phyloP scores from a whole-genome alignment of 2,888 invertebrate genomes.

The Autographa pulchrina region DNA sequence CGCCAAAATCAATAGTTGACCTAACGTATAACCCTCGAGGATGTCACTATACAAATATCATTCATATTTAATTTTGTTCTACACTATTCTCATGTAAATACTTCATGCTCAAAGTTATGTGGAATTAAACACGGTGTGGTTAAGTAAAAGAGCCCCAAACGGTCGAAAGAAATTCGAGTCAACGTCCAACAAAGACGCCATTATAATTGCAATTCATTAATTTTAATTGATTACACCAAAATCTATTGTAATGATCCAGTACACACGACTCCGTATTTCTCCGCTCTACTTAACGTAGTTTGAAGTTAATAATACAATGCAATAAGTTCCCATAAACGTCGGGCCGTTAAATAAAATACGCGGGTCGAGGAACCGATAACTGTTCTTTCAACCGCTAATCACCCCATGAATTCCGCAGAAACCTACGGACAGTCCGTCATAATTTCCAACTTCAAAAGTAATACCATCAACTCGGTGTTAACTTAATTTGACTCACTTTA shows the following conservation, averaged over 20 bases:
- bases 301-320: slow-evolving; percentile 68
- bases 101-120: neutral
- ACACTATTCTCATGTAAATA: slow-evolving; percentile 35
- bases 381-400: slow-evolving; percentile 82
- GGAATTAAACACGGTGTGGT: neutral
- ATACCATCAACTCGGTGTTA: slow-evolving; percentile 89
- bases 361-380: slow-evolving; percentile 78
- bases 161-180: neutral
- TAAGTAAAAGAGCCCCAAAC: neutral
- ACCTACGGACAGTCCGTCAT: slow-evolving; percentile 86
- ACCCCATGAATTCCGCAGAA: slow-evolving; percentile 76
- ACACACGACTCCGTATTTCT: slow-evolving; percentile 51
- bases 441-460: slow-evolving; percentile 88
- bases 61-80: slow-evolving; percentile 56
- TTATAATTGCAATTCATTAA: slow-evolving; percentile 39
- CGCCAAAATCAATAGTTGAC: slow-evolving; percentile 84
- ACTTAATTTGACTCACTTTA: slow-evolving; percentile 90
- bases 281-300: slow-evolving; percentile 61
- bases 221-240: slow-evolving; percentile 48
- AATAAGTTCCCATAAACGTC: slow-evolving; percentile 77
- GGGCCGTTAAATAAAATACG: slow-evolving; percentile 75
- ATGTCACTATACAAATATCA: slow-evolving; percentile 69
- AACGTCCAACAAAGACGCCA: slow-evolving; percentile 14
- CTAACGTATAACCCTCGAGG: slow-evolving; percentile 71
- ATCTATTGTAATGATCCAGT: slow-evolving; percentile 54